Conservation (phyloP, 2,888 invertebrate genomes). For the Druceiella hillmani region DNA sequence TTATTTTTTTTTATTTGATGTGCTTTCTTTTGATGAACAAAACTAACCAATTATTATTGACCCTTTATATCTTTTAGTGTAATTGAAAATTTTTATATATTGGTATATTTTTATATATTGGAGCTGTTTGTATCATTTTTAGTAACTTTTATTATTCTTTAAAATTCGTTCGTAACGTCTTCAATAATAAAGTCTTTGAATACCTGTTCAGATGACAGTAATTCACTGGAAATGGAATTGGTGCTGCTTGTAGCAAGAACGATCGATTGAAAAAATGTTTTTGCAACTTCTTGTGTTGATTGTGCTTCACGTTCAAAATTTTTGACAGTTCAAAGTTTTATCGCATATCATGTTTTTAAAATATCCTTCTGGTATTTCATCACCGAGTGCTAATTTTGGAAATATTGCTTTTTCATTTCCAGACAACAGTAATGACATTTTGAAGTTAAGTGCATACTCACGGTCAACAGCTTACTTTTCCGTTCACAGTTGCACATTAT, state of each 20-base stretch:
- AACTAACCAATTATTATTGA: slow-evolving; percentile 2
- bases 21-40: slow-evolving; percentile 4
- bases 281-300: slow-evolving; percentile 2
- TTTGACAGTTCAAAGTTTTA: too few relatives aligned
- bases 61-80: slow-evolving; percentile 2
- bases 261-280: too few relatives aligned
- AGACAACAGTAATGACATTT: slow-evolving; percentile 3
- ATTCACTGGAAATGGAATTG: slow-evolving; percentile 5
- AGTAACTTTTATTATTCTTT: slow-evolving; percentile 5
- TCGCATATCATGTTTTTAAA: slow-evolving; percentile 2
- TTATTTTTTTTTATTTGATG: neutral
- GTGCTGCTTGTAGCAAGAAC: too few relatives aligned
- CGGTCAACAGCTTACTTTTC: slow-evolving; percentile 1
- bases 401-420: too few relatives aligned
- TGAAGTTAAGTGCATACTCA: slow-evolving; percentile 3
- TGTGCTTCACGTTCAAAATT: slow-evolving; percentile 2
- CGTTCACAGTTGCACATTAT: slow-evolving; percentile 2
- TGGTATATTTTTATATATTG: neutral
- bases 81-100: neutral
- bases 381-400: slow-evolving; percentile 3
- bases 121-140: neutral
- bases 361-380: slow-evolving; percentile 2
- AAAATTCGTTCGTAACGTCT: slow-evolving; percentile 3
- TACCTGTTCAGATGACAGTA: slow-evolving; percentile 1
- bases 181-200: slow-evolving; percentile 4